phyloP scores from a whole-genome alignment of 2,797 vertebrate genomes.

The Caiman crocodilus region DNA sequence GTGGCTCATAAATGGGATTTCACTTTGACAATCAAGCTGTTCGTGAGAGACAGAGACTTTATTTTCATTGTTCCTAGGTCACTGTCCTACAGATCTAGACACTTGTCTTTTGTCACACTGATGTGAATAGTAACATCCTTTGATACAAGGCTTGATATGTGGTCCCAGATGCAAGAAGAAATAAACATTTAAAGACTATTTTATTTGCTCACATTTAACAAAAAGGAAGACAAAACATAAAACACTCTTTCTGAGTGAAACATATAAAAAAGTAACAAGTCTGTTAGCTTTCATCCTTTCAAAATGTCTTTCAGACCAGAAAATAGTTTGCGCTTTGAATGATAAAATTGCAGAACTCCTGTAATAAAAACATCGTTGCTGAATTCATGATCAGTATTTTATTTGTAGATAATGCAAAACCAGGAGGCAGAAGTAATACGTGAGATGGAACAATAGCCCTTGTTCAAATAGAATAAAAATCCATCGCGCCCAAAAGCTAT shows the following conservation, averaged over 20 bases:
- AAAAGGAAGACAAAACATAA: background rate
- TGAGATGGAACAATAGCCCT: background rate
- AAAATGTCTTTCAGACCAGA: background rate
- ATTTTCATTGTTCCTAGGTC: background rate
- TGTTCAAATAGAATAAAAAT: background rate
- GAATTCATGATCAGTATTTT: background rate
- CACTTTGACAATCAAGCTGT: constrained; percentile 8
- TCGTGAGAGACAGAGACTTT: background rate
- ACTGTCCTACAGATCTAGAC: constrained; percentile 5
- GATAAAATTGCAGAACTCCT: background rate
- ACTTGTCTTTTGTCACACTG: background rate
- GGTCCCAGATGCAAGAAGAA: background rate
- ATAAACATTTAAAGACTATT: background rate
- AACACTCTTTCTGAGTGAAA: background rate
- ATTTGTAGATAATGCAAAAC: background rate
- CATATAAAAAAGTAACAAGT: background rate
- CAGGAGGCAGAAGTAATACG: background rate
- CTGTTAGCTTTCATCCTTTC: background rate
- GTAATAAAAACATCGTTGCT: background rate
- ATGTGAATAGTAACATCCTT: constrained; percentile 6
- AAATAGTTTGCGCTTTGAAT: background rate
- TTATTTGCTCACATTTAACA: background rate
- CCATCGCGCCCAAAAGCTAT: background rate
- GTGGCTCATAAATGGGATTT: constrained; percentile 33
- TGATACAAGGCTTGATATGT: background rate